phyloP scores from a whole-genome alignment of 2,888 invertebrate genomes.

The Steromphala cineraria region DNA sequence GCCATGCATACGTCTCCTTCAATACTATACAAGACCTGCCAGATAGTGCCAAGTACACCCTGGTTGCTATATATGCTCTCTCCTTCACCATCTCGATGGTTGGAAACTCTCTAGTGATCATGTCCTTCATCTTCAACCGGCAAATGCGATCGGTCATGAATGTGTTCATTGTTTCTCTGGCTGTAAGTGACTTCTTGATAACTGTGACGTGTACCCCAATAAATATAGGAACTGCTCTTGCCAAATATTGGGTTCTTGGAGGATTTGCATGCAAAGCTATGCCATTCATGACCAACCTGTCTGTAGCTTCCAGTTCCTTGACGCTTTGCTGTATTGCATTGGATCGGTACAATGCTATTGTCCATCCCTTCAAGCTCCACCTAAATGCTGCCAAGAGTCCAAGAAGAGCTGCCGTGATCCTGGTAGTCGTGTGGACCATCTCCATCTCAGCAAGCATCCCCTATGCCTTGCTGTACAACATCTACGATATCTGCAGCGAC shows the following conservation, averaged over 20 bases:
- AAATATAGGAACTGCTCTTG: conserved; percentile 42
- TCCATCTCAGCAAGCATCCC: conserved; percentile 48
- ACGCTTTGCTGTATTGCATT: conserved; percentile 60
- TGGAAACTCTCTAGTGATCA: conserved; percentile 54
- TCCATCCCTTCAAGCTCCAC: conserved; percentile 55
- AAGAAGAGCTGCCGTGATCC: conserved; percentile 39
- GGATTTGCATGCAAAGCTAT: conserved; percentile 53
- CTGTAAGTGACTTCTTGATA: conserved; percentile 56
- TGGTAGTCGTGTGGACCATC: conserved; percentile 50
- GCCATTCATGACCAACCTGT: conserved; percentile 50
- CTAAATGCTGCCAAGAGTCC: conserved; percentile 42
- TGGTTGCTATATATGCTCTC: conserved; percentile 39
- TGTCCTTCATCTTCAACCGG: conserved; percentile 51
- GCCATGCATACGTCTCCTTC: not conserved
- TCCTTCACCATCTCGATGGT: conserved; percentile 46
- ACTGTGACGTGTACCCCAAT: conserved; percentile 51
- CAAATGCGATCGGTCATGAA: conserved; percentile 59
- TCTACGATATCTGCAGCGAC: not conserved
- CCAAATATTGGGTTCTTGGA: conserved; percentile 49
- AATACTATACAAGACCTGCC: conserved; percentile 24
- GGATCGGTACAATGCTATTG: conserved; percentile 59
- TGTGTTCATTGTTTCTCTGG: conserved; percentile 58
- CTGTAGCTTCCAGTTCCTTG: conserved; percentile 53
- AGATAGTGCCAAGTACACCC: conserved; percentile 36
- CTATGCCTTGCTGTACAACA: conserved; percentile 47